Evolutionary conservation across 1,140 invertebrate species (phyloP).

Genomic region (Zaprionus davidi): DNA sequence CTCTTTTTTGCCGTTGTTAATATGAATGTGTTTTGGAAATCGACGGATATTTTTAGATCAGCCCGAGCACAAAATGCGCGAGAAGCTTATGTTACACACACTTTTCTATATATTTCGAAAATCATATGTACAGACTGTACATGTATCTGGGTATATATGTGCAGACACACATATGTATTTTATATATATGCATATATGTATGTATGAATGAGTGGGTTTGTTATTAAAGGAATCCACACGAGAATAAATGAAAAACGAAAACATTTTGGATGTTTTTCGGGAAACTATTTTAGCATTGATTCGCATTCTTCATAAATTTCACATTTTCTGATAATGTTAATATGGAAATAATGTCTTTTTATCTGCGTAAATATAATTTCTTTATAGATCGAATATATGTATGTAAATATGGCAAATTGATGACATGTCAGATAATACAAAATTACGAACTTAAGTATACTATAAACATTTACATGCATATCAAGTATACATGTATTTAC

Average conservation of each 20-base stretch:
- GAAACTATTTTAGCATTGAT: slow-evolving; percentile 20
- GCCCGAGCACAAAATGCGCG: slow-evolving; percentile 69
- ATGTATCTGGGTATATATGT: slow-evolving; percentile 1
- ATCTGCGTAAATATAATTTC: neutral
- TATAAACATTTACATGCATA: slow-evolving; percentile 14
- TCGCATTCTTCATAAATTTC: slow-evolving; percentile 17
- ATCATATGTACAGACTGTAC: slow-evolving; percentile 8
- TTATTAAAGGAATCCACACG: neutral
- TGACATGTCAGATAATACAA: neutral
- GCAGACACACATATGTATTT: slow-evolving; percentile 12
- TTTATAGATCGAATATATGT: neutral
- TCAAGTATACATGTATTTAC: slow-evolving; percentile 6
- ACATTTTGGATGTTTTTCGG: slow-evolving; percentile 12
- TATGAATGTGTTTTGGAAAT: slow-evolving; percentile 77
- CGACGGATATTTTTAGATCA: slow-evolving; percentile 76
- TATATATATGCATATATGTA: slow-evolving; percentile 16
- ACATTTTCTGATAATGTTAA: neutral
- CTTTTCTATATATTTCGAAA: slow-evolving; percentile 23
- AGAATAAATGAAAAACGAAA: slow-evolving; percentile 18
- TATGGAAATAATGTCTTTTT: too few species aligned
- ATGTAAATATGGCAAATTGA: neutral
- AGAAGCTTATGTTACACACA: slow-evolving; percentile 76
- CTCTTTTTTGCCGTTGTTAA: slow-evolving; percentile 36
- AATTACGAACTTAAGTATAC: neutral
- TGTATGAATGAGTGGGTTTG: neutral